Evolutionary conservation across 2,113 vertebrate species (phyloP).

Genomic region (Apodemus speciosus): DNA sequence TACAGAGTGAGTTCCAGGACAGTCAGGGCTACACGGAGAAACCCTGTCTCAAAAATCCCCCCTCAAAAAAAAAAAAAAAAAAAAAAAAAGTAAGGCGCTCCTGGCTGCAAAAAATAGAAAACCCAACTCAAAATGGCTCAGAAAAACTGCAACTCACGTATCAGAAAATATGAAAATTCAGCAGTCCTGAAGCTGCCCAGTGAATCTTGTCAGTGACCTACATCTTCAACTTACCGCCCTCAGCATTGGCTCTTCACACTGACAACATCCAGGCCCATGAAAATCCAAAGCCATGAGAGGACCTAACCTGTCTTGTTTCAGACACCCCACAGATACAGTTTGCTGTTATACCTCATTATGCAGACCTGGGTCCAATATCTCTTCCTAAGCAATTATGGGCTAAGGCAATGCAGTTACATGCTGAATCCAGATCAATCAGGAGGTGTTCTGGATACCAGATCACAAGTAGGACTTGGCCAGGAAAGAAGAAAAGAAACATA

Average conservation of each 20-base stretch:
- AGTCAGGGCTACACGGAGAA: too few species aligned
- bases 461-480: not conserved
- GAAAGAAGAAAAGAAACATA: not conserved
- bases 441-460: not conserved
- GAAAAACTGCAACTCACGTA: not conserved
- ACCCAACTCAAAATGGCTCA: not conserved
- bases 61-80: too few species aligned
- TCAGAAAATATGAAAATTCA: constrained; percentile 14
- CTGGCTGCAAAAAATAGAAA: not conserved
- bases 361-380: not conserved
- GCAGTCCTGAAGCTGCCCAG: not conserved
- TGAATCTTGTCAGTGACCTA: not conserved
- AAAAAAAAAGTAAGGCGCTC: too few species aligned
- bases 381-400: not conserved
- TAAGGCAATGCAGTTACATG: not conserved
- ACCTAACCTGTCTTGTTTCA: not conserved
- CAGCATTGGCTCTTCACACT: not conserved
- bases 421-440: not conserved
- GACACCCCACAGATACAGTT: not conserved
- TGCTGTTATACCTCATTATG: not conserved
- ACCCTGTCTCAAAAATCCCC: too few species aligned
- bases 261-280: not conserved
- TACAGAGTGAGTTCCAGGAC: too few species aligned
- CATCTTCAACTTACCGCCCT: not conserved
- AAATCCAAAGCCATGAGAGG: not conserved